A percentile compares a stretch with the other conserved stretches of the same genome.
Conservation (phyloP, 1,140 invertebrate species). For the Theocolax elegans region DNA sequence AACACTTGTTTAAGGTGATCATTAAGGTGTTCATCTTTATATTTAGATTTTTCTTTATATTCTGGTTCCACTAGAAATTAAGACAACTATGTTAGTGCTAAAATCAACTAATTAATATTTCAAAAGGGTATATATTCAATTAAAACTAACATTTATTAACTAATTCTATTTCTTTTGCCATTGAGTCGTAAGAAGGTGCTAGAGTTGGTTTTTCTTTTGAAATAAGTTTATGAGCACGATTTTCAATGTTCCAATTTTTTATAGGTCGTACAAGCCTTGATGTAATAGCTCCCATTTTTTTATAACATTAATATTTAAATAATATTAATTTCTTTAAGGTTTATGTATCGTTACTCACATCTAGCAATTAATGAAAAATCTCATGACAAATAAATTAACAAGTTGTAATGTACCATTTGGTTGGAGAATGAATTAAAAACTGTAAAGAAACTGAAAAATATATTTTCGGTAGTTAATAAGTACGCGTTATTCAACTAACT, state of each 20-base stretch:
- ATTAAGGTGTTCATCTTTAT: slow-evolving; percentile 72
- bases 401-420: too few species aligned
- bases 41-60: slow-evolving; percentile 69
- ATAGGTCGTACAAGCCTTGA: slow-evolving; percentile 66
- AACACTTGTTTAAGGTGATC: slow-evolving; percentile 75
- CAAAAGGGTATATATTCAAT: slow-evolving; percentile 17
- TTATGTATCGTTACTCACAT: too few species aligned
- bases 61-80: slow-evolving; percentile 70
- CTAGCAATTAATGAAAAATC: too few species aligned
- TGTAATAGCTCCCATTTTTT: slow-evolving; percentile 67
- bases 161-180: slow-evolving; percentile 71
- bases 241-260: slow-evolving; percentile 77
- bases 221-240: slow-evolving; percentile 75
- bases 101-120: slow-evolving; percentile 14
- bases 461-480: too few species aligned
- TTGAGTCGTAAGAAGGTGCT: slow-evolving; percentile 73
- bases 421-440: too few species aligned
- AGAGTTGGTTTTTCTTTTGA: slow-evolving; percentile 74
- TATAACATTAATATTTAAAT: too few species aligned
- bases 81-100: slow-evolving; percentile 21
- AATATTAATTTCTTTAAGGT: too few species aligned
- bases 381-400: too few species aligned
- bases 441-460: too few species aligned
- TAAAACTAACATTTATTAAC: slow-evolving; percentile 68
- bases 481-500: too few species aligned